These are phyloP conservation scores for Arbacia lixula DNA, from an alignment of 53 echinoderm and acorn worm genomes.

Conservation along the genomic window DNA sequence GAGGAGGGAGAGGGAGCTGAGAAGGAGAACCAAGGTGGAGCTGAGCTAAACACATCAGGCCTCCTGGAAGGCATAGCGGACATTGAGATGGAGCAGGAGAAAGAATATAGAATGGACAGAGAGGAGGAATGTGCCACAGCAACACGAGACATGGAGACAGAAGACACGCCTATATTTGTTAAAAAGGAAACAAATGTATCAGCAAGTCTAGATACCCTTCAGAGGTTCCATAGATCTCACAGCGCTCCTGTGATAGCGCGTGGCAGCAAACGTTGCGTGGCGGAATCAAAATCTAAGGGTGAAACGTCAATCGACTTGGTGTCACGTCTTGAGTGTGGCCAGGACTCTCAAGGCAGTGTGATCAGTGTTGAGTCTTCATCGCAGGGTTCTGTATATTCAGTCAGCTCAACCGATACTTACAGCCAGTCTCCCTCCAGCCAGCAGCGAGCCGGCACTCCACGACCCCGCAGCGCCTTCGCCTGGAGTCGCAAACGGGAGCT, in stretches of 20 bases:
- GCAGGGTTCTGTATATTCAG: slow-evolving; percentile 23
- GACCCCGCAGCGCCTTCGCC: slow-evolving; percentile 35
- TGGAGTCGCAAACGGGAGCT: slow-evolving; percentile 47
- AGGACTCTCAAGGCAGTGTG: slow-evolving; percentile 25
- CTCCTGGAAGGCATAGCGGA: slow-evolving; percentile 46
- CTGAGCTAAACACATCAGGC: slow-evolving; percentile 21
- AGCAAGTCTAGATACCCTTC: slow-evolving; percentile 20
- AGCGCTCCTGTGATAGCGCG: neutral
- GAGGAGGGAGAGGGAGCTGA: neutral
- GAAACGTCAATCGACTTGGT: neutral
- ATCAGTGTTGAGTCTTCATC: slow-evolving; percentile 20
- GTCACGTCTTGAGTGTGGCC: neutral
- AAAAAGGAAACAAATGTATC: slow-evolving; percentile 34
- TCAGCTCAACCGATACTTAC: slow-evolving; percentile 3
- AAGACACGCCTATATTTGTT: neutral
- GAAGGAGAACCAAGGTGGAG: neutral
- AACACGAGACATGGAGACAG: neutral
- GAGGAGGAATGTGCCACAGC: neutral
- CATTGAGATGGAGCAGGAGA: slow-evolving; percentile 43
- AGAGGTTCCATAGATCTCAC: slow-evolving; percentile 26
- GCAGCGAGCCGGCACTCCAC: slow-evolving; percentile 39
- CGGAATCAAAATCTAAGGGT: too few species aligned
- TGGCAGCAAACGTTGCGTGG: too few species aligned
- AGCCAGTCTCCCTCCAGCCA: slow-evolving; percentile 37
- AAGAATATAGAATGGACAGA: neutral